phyloP scores from a whole-genome alignment of 2,797 vertebrate genomes.

The Monodelphis domestica region DNA sequence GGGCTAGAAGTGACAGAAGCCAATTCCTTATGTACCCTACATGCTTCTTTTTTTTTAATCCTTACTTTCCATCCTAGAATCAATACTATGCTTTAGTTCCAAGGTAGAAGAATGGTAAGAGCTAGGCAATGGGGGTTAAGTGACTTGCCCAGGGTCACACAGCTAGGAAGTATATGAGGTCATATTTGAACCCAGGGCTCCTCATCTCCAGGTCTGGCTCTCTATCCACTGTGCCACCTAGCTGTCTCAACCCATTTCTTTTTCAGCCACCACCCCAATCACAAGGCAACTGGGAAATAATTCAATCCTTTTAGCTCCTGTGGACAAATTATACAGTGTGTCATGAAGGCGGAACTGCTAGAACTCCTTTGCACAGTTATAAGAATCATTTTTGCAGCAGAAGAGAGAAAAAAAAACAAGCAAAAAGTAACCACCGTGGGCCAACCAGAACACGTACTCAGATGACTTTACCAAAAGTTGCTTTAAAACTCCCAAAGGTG shows the following conservation, averaged over 20 bases:
- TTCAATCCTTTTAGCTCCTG: not conserved
- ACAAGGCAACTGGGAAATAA: not conserved
- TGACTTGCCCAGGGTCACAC: too few species aligned
- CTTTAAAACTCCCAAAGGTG: constrained; percentile 3
- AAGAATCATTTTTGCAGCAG: not conserved
- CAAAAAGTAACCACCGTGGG: accelerated
- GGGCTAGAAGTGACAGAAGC: not conserved
- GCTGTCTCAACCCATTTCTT: not conserved
- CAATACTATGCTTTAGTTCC: too few species aligned
- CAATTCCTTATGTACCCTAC: not conserved
- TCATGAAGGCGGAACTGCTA: constrained; percentile 53
- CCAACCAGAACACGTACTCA: not conserved
- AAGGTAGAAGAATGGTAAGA: too few species aligned
- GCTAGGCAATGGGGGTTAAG: too few species aligned
- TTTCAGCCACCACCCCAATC: not conserved
- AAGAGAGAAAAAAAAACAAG: constrained; percentile 39
- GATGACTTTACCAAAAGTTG: not conserved
- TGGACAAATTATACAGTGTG: not conserved
- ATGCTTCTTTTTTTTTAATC: too few species aligned
- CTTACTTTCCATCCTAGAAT: too few species aligned
- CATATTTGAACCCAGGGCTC: too few species aligned
- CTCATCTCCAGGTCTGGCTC: too few species aligned
- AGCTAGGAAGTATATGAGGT: too few species aligned
- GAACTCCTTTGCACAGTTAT: constrained; percentile 29
- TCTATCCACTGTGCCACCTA: too few species aligned